Percentiles rank a stretch among this genome's conserved stretches.
Evolutionary conservation across 2,888 invertebrate genomes (phyloP).

Genomic region (Synanthedon vespiformis): DNA sequence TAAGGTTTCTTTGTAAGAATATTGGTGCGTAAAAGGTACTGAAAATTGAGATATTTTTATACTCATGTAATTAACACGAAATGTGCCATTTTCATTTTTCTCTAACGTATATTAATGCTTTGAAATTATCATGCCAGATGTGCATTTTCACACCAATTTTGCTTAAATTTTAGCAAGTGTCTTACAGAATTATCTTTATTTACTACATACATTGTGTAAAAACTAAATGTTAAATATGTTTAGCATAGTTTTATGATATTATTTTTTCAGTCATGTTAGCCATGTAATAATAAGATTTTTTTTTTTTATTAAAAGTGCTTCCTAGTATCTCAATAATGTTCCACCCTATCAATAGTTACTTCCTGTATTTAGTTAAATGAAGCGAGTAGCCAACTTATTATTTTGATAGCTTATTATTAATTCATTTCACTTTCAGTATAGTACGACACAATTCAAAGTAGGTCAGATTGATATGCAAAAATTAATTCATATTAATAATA

Average conservation of each 20-base stretch:
- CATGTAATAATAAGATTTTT: slow-evolving; percentile 20
- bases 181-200: neutral
- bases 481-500: too few species aligned
- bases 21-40: slow-evolving; percentile 28
- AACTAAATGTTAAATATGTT: neutral
- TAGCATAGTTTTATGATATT: slow-evolving; percentile 3
- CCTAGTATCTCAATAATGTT: slow-evolving; percentile 4
- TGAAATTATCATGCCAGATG: neutral
- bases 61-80: slow-evolving; percentile 28
- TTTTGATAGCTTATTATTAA: neutral
- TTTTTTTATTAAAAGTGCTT: neutral
- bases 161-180: neutral
- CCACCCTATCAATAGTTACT: slow-evolving; percentile 2
- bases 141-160: neutral
- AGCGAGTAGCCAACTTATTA: too few species aligned
- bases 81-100: slow-evolving; percentile 27
- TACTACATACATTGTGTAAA: neutral
- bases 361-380: neutral
- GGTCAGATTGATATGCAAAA: too few species aligned
- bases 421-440: slow-evolving; percentile 10
- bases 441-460: slow-evolving; percentile 9
- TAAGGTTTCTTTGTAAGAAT: slow-evolving; percentile 13
- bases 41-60: slow-evolving; percentile 18
- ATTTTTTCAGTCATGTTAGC: slow-evolving; percentile 28
- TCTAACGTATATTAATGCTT: neutral